phyloP scores from a whole-genome alignment of 2,113 vertebrate species.

The Tragelaphus strepsiceros region DNA sequence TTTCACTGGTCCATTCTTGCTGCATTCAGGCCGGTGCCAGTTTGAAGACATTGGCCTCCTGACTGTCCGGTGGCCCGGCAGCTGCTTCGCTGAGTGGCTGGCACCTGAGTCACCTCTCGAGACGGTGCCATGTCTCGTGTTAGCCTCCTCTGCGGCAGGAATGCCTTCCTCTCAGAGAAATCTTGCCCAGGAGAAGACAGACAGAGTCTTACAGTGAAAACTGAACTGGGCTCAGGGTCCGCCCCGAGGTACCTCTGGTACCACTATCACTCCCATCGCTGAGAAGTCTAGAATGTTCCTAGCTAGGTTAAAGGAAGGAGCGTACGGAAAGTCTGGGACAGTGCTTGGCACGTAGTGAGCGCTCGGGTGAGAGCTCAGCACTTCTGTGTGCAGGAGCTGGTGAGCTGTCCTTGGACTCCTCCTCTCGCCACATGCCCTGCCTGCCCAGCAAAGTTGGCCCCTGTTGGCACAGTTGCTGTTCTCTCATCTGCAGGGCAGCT shows the following conservation, averaged over 20 bases:
- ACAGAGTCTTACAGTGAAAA: background rate
- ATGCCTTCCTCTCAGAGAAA: background rate
- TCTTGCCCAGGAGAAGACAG: background rate
- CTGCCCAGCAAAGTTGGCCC: accelerated
- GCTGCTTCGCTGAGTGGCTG: background rate
- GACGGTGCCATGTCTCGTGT: background rate
- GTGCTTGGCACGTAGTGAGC: accelerated
- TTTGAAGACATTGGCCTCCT: background rate
- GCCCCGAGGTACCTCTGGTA: too few species aligned
- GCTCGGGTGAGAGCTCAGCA: background rate
- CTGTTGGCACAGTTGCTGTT: background rate
- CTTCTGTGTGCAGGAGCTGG: background rate
- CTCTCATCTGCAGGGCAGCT: too few species aligned
- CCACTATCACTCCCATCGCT: background rate
- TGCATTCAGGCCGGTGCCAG: background rate
- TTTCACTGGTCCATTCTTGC: background rate
- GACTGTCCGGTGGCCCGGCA: background rate
- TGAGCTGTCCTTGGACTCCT: too few species aligned
- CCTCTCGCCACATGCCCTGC: accelerated
- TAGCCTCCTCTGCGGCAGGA: background rate
- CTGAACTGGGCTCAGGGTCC: background rate
- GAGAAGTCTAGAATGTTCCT: background rate
- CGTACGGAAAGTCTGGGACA: background rate
- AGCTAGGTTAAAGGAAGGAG: background rate
- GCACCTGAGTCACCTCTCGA: background rate